Base-by-base conservation (phyloP, 2,113 vertebrate species). In the Cynoglossus semilaevis region DNA sequence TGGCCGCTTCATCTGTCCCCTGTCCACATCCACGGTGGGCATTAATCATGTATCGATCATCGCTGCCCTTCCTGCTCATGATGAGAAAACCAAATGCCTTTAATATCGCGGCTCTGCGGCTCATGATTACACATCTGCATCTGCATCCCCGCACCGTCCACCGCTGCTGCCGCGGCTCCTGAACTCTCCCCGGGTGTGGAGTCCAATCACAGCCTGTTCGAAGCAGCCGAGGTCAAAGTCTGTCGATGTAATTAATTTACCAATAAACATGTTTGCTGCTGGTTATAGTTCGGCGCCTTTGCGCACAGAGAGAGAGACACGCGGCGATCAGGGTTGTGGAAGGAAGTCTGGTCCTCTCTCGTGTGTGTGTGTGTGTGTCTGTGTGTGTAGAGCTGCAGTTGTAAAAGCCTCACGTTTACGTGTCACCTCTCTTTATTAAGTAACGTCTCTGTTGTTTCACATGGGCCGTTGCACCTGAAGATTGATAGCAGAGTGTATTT, bases 31-130 rank as follows among this genome's bases (percentile, higher is more conserved):
- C 74, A 73, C 72, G 64, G 55, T 22, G 41, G 71, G 72, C 77
- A 86, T 84, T 79, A 81, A 83, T 83, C 79, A 79, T 55, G 5
- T 79, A 85, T 83, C 66, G 78, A 87, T 82, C 79, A 72, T 44
- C 61, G 0, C 63, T 77, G 80, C 74, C 76, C 78, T 78, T 83
- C 78, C 76, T 60, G 70, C 80, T 85, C 80, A 79, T 87, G 74
- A 83, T 81, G 80, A 85, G 76, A 77, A 82, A 79, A 79, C 83
- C 82, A 80, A 81, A 68, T 29, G 52, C 58, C 63, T 63, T 72
- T 73, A 72, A 82, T 70, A 75, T 70, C 61, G 70, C 18, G 63
- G 69, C 48, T 58, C 61, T 73, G 67, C 70, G 77, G 71, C 29
- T 29, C 70, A 70, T 34, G 63, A 70, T 74, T 51, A 43, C 72